phyloP scores from a whole-genome alignment of 2,888 invertebrate genomes.

The Epinotia demarniana region DNA sequence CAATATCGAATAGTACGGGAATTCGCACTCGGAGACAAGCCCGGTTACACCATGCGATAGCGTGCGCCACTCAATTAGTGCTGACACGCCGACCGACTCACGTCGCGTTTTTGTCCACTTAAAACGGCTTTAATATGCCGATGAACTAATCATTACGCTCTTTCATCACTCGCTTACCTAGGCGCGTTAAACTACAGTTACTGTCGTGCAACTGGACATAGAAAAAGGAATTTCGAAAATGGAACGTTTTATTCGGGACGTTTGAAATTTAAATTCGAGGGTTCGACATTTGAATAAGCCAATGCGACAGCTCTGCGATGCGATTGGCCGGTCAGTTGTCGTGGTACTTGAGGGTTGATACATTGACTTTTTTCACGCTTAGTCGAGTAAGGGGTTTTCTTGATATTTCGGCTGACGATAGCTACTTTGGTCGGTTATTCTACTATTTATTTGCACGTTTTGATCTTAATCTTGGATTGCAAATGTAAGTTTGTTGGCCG shows the following conservation, averaged over 20 bases:
- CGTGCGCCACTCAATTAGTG: slow-evolving; percentile 80
- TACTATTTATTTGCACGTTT: neutral
- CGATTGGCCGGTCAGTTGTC: slow-evolving; percentile 61
- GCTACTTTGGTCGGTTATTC: neutral
- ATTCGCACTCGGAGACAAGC: slow-evolving; percentile 66
- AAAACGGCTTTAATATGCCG: slow-evolving; percentile 73
- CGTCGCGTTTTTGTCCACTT: slow-evolving; percentile 75
- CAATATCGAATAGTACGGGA: slow-evolving; percentile 60
- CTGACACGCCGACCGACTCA: slow-evolving; percentile 73
- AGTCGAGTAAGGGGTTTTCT: slow-evolving; percentile 38
- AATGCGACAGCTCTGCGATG: slow-evolving; percentile 58
- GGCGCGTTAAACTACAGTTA: slow-evolving; percentile 36
- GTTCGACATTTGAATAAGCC: slow-evolving; percentile 71
- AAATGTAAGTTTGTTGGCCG: slow-evolving; percentile 6
- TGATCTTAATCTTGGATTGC: neutral
- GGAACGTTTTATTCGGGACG: slow-evolving; percentile 53
- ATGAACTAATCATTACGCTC: slow-evolving; percentile 70
- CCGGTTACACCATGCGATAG: slow-evolving; percentile 69
- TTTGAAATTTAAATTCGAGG: slow-evolving; percentile 62
- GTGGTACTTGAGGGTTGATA: slow-evolving; percentile 42
- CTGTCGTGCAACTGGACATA: slow-evolving; percentile 17
- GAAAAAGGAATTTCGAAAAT: slow-evolving; percentile 51
- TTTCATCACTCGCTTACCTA: slow-evolving; percentile 61
- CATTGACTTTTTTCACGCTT: slow-evolving; percentile 41
- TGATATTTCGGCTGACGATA: slow-evolving; percentile 10